Base-by-base conservation (phyloP, 2,888 invertebrate species). In the Caenorhabditis uteleia region DNA sequence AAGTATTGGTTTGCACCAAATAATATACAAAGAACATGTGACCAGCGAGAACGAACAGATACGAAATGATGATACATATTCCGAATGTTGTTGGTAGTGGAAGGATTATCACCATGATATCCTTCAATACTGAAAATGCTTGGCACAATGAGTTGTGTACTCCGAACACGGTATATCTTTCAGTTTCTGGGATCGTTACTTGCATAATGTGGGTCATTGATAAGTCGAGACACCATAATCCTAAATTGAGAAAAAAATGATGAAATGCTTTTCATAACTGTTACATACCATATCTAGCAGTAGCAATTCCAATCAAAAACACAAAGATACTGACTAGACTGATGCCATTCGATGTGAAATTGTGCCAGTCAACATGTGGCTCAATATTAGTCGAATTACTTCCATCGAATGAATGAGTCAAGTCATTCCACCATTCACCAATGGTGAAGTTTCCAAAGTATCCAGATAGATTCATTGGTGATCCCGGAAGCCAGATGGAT, bases 161-260 rank as follows among this genome's bases (percentile, higher is more conserved):
- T 27, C 79, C 79, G 45, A 79, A 79, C 1, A 79, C 79, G 0
- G 78, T 79, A 43, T 75, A 73, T 31, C 79, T 43, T 45, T 79
- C 68, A 12, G 46, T 42, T 44, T 79, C 79, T 0, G 68, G 57
- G 7, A 79, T 68, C 0, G 54, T 59, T 2, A 77, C 71, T 45
- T 79, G 79, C 79, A 79, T 79, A 7, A 79, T 73, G 45, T 79
- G 79, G 3, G 76, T 79, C n/a, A 79, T 79, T 8, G 76, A 68
- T 0, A 79, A 68, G 58, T 79, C 79, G 8, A 76, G 66, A 57
- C 77, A 73, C 79, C 79, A 75, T 12, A 78, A 55, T 48, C 78
- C 78, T 54, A n/a, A n/a, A n/a, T n/a, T n/a, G n/a, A n/a, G 27
- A 6, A 58, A 50, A 27, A 33, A 14, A 46, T 36, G 14, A 14